Base-by-base conservation (phyloP, 2,113 vertebrate species). In the Carettochelys insculpta region DNA sequence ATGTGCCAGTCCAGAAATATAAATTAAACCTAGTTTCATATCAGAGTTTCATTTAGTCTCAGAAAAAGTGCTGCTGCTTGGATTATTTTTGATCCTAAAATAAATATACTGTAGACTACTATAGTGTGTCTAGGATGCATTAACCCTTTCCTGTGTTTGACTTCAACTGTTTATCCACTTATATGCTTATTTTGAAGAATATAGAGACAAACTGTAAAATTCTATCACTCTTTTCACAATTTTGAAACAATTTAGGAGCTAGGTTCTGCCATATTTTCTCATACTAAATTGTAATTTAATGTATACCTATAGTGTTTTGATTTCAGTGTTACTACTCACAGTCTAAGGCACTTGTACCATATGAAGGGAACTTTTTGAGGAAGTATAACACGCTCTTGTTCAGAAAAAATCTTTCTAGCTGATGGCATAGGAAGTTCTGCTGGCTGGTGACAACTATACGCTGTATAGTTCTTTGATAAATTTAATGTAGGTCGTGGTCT, bases 11-110 rank as follows among this genome's bases (percentile, higher is more conserved):
- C 92, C 90, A 97, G 96, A 98, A 97, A 97, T 96, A 97, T 96
- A 98, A 97, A 98, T 97, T 97, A 97, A 98, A 97, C 93, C 91
- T 96, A 94, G 94, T 96, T 96, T 97, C 93, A 93, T 95, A 97
- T 97, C 96, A 97, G 95, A 97, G 95, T 97, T 96, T 97, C 96
- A 96, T 96, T 97, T 97, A 95, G 93, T 88, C 88, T 96, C 95
- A 87, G 94, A 93, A 96, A 97, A 96, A 86, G 93, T 97, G 88
- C 92, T 96, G 85, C 96, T 94, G 51, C 94, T 96, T 95, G 91
- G 94, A 95, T 98, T 97, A 95, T 95, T 97, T 97, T 94, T 96
- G 93, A 95, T 93, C 56, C 85, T 94, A 86, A 97, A 97, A 65
- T 80, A 95, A 97, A 95, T 92, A 90, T 81, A 92, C 68, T 45